phyloP scores from a whole-genome alignment of 1,140 invertebrate genomes.

The Agrilus planipennis region DNA sequence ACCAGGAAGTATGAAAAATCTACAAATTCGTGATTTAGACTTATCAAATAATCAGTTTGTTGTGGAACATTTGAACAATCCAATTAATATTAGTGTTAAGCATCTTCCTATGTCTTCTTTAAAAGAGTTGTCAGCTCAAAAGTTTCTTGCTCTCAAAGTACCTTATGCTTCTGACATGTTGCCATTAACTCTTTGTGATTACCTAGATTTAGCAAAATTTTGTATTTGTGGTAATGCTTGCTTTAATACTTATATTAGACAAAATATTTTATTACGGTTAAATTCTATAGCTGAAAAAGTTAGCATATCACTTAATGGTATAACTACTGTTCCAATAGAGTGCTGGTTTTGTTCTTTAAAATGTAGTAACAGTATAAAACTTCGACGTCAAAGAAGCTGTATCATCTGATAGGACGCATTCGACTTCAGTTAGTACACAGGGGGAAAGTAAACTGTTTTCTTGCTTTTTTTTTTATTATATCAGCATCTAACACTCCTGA shows the following conservation, averaged over 20 bases:
- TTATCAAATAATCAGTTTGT: slow-evolving; percentile 41
- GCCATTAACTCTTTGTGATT: slow-evolving; percentile 44
- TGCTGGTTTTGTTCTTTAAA: slow-evolving; percentile 47
- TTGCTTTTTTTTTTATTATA: no score
- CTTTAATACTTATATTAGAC: slow-evolving; percentile 37
- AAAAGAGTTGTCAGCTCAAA: slow-evolving; percentile 20
- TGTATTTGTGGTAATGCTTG: slow-evolving; percentile 49
- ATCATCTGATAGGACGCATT: slow-evolving; percentile 32
- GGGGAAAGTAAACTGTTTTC: no score
- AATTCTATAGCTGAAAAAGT: slow-evolving; percentile 33
- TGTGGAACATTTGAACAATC: slow-evolving; percentile 11
- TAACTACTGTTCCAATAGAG: slow-evolving; percentile 37
- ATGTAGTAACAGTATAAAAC: slow-evolving; percentile 34
- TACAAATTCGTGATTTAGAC: slow-evolving; percentile 41
- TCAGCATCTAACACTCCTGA: no score
- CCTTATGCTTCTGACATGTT: slow-evolving; percentile 44
- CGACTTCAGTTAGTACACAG: slow-evolving; percentile 29
- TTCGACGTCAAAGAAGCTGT: slow-evolving; percentile 18
- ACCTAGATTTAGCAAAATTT: slow-evolving; percentile 46
- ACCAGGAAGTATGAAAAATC: slow-evolving; percentile 44
- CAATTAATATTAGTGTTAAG: slow-evolving; percentile 13
- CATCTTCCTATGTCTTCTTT: slow-evolving; percentile 18
- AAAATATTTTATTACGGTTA: slow-evolving; percentile 32
- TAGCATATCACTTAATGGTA: slow-evolving; percentile 33
- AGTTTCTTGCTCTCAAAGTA: slow-evolving; percentile 31